Evolutionary conservation across 2,113 vertebrate genomes (phyloP), one percentile per base, ranked within the genome.

Genomic region (human): DNA sequence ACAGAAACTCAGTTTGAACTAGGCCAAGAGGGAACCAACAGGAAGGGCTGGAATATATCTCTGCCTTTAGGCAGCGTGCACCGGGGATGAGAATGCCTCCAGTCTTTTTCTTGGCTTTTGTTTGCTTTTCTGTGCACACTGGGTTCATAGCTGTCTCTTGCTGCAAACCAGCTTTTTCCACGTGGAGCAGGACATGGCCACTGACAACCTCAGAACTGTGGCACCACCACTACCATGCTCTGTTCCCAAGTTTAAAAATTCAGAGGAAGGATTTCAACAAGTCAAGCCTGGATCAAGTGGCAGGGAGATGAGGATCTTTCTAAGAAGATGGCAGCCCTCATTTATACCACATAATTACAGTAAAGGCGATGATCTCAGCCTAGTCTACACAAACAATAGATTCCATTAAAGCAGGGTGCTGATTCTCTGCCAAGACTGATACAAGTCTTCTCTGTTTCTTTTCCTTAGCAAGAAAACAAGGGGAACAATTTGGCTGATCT

Each of bases 1-100:
- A 83, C 8, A 89, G 95, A 93, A 94, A 93, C 50, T 93, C 23
- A n/a, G 3, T 80, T 96, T 92, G 66, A 91, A 70, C 25, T 40
- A 86, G 66, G 48, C 57, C 45, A 20, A 75, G 52, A 90, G 10
- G 35, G 45, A 27, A 70, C 18, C 52, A 66, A 55, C 2, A 85
- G 45, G 8, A 79, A 94, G 87, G 23, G 3, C 5, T 1, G 25
- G 59, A 1, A 18, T 81, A 1, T 86, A 8, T 25, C 43, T 79
- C 45, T 75, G 40, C 48, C 45, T 95, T 88, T 40, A 86, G 35
- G 59, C 25, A 92, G 61, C 6, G 5, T 27, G 78, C 73, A 55
- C 13, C 50, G 30, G 64, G 38, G 30, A 48, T 13, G 30, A 90
- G 17, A 86, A 72, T 20, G 23, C 38, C 6, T 10, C 25, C 27